A percentile compares a stretch with the other conserved stretches of the same genome.
phyloP scores from a whole-genome alignment of 2,113 vertebrate genomes.

The Coreoperca whiteheadi region DNA sequence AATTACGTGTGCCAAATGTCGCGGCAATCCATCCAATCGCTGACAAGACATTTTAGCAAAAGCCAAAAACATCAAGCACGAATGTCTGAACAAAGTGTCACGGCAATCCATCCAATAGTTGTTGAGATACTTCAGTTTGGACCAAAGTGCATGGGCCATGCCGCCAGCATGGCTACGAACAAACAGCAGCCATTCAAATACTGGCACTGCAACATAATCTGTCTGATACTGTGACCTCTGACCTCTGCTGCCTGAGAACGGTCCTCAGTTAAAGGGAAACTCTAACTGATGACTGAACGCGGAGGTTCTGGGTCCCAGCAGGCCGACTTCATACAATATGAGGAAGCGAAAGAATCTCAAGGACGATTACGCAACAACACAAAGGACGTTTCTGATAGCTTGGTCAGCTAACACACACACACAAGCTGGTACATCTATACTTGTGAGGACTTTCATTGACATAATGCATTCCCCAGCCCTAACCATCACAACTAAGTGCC shows the following conservation, averaged over 20 bases:
- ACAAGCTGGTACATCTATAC: no score
- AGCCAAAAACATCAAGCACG: no score
- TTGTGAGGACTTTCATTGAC: no score
- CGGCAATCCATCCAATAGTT: no score
- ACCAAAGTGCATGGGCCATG: not conserved
- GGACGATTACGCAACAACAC: slow-evolving; percentile 25
- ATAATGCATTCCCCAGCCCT: no score
- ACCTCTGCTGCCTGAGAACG: not conserved
- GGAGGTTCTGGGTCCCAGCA: not conserved
- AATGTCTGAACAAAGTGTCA: no score
- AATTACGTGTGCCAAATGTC: no score
- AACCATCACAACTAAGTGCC: no score
- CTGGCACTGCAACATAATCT: not conserved
- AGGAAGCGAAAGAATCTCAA: slow-evolving; percentile 57
- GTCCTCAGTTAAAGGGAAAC: not conserved
- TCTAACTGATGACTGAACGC: not conserved
- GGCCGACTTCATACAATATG: slow-evolving; percentile 31
- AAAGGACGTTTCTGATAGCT: not conserved
- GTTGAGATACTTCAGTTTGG: not conserved
- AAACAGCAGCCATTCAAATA: no score
- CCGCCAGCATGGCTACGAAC: no score
- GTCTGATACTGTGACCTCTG: slow-evolving; percentile 10
- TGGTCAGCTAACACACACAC: not conserved
- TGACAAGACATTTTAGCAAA: no score
- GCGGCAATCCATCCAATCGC: no score